Conservation (phyloP, 2,113 vertebrate genomes). For the Sciurus niger region DNA sequence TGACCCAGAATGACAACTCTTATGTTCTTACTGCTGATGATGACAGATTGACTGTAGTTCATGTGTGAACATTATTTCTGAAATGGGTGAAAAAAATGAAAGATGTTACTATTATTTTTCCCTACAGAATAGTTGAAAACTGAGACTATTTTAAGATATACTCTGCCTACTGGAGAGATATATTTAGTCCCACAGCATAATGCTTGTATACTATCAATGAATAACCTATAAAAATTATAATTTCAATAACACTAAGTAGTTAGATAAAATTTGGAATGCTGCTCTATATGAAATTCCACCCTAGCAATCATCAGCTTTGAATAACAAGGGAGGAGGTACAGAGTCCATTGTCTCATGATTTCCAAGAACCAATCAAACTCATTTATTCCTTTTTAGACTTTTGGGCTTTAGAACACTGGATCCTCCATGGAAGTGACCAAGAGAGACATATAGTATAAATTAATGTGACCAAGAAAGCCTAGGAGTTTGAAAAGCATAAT, state of each 20-base stretch:
- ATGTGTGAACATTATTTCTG: constrained; percentile 64
- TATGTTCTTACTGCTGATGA: constrained; percentile 59
- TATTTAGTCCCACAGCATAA: constrained; percentile 10
- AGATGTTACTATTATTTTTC: constrained; percentile 64
- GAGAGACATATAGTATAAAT: neutral
- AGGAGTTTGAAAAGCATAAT: neutral
- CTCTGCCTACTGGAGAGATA: neutral
- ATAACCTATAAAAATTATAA: constrained; percentile 14
- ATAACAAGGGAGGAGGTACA: neutral
- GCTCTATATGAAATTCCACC: neutral
- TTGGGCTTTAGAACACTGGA: neutral
- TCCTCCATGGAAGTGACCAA: neutral
- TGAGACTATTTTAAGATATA: constrained; percentile 30
- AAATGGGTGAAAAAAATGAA: constrained; percentile 71
- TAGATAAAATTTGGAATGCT: neutral
- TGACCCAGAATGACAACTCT: constrained; percentile 59
- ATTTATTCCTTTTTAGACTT: constrained; percentile 19
- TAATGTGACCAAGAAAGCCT: neutral
- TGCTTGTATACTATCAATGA: constrained; percentile 27
- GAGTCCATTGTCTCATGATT: neutral
- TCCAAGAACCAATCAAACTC: neutral
- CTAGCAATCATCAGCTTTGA: constrained; percentile 11
- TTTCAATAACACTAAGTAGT: neutral
- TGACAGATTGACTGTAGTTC: constrained; percentile 46
- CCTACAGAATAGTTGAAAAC: constrained; percentile 30